Evolutionary conservation across 2,888 invertebrate species (phyloP).

Genomic region (Cynaeus angustus): DNA sequence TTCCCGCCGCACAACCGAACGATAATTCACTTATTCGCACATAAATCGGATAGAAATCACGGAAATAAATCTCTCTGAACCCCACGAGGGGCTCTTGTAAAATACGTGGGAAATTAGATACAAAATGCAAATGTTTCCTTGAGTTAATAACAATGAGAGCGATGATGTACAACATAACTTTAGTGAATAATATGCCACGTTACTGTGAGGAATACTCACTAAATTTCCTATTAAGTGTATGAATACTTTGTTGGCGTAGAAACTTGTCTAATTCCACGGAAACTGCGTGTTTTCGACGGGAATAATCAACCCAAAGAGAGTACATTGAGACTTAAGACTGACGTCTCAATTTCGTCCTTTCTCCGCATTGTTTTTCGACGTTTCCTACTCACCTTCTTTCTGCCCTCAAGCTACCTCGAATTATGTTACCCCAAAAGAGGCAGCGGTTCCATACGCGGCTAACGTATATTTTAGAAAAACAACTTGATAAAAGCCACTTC

Average conservation of each 20-base stretch:
- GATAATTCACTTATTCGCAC: neutral
- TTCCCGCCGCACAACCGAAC: neutral
- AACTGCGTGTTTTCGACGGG: conserved; percentile 41
- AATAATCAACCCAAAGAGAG: conserved; percentile 44
- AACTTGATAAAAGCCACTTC: conserved; percentile 43
- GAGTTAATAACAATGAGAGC: conserved; percentile 27
- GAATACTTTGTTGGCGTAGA: conserved; percentile 8
- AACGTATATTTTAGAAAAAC: conserved; percentile 42
- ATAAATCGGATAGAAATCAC: conserved; percentile 7
- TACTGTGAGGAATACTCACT: neutral
- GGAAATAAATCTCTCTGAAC: neutral
- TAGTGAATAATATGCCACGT: conserved; percentile 12
- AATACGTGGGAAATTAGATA: conserved; percentile 40
- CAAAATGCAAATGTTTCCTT: conserved; percentile 41
- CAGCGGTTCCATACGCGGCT: conserved; percentile 19
- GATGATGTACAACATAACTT: conserved; percentile 13
- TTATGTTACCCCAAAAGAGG: conserved; percentile 33
- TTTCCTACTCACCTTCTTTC: conserved; percentile 44
- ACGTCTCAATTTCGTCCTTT: conserved; percentile 55
- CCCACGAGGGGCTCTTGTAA: conserved; percentile 2
- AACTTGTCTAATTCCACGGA: conserved; percentile 36
- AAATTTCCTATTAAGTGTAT: conserved; percentile 20
- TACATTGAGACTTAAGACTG: conserved; percentile 46
- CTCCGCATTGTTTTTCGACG: conserved; percentile 55
- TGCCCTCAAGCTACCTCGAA: conserved; percentile 43